A percentile compares a stretch with the other conserved stretches of the same genome.
phyloP scores from a whole-genome alignment of 2,797 vertebrate species.

The Etheostoma nigrum region DNA sequence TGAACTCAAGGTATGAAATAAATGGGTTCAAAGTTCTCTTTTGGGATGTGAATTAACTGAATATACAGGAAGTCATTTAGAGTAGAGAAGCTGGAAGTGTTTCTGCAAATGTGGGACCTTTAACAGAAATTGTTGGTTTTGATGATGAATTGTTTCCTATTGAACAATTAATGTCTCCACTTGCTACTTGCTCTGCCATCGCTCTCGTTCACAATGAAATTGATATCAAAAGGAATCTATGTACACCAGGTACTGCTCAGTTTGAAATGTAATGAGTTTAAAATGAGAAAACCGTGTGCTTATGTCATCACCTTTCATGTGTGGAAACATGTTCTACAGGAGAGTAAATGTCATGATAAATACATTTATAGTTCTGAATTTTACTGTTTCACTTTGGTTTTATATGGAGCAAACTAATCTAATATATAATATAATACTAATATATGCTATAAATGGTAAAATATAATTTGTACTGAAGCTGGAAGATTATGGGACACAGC shows the following conservation, averaged over 20 bases:
- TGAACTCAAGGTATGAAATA: slow-evolving; percentile 9
- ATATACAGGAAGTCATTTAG: neutral
- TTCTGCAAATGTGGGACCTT: neutral
- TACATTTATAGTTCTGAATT: neutral
- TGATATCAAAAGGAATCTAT: neutral
- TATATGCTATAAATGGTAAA: neutral
- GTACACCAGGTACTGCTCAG: too few relatives aligned
- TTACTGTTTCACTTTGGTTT: neutral
- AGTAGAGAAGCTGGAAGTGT: neutral
- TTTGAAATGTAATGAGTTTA: neutral
- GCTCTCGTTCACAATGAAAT: neutral
- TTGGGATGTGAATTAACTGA: neutral
- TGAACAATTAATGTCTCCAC: neutral
- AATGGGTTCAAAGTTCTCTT: neutral
- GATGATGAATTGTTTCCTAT: neutral
- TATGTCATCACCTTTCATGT: neutral
- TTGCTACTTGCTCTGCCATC: neutral
- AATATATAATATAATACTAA: too few relatives aligned
- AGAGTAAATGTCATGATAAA: slow-evolving; percentile 5
- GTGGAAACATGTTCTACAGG: neutral
- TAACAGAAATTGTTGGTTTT: slow-evolving; percentile 24
- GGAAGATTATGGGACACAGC: neutral
- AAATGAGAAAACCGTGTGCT: neutral
- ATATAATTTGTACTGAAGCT: neutral
- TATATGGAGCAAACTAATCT: too few relatives aligned